Evolutionary conservation across 2,113 vertebrate genomes (phyloP).

Genomic region (Sorex araneus): DNA sequence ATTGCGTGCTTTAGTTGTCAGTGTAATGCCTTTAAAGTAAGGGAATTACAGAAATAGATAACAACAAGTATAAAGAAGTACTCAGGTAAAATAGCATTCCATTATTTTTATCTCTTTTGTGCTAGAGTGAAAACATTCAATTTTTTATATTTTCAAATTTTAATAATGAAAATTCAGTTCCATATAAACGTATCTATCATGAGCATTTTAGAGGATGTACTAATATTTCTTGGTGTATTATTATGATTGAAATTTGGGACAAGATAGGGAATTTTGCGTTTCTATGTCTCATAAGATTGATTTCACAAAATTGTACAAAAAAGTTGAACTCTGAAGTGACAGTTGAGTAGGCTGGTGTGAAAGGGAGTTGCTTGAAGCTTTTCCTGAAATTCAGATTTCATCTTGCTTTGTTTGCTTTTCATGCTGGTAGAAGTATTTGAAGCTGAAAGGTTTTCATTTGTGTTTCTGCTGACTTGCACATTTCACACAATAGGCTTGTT

Average conservation of each 20-base stretch:
- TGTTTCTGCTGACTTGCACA: slow-evolving; percentile 79
- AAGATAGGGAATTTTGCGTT: slow-evolving; percentile 8
- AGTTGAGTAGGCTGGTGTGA: slow-evolving; percentile 29
- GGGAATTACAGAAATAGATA: background rate
- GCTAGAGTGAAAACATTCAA: background rate
- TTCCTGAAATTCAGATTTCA: slow-evolving; percentile 35
- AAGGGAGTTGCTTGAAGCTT: background rate
- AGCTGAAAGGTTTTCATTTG: slow-evolving; percentile 73
- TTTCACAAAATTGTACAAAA: slow-evolving; percentile 9
- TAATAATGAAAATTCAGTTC: background rate
- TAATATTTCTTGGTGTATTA: background rate
- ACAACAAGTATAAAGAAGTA: slow-evolving; percentile 11
- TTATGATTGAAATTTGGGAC: background rate
- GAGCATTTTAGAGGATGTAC: background rate
- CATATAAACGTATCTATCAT: background rate
- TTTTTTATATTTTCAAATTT: slow-evolving; percentile 59
- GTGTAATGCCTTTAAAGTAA: background rate
- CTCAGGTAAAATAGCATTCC: background rate
- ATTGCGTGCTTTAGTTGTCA: slow-evolving; percentile 18
- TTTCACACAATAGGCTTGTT: slow-evolving; percentile 79
- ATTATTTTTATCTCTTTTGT: background rate
- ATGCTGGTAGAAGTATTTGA: slow-evolving; percentile 18
- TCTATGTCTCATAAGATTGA: background rate
- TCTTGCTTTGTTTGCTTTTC: slow-evolving; percentile 58
- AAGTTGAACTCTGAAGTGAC: slow-evolving; percentile 17